phyloP scores from a whole-genome alignment of 2,113 vertebrate species.

The Antechinus stuartii region DNA sequence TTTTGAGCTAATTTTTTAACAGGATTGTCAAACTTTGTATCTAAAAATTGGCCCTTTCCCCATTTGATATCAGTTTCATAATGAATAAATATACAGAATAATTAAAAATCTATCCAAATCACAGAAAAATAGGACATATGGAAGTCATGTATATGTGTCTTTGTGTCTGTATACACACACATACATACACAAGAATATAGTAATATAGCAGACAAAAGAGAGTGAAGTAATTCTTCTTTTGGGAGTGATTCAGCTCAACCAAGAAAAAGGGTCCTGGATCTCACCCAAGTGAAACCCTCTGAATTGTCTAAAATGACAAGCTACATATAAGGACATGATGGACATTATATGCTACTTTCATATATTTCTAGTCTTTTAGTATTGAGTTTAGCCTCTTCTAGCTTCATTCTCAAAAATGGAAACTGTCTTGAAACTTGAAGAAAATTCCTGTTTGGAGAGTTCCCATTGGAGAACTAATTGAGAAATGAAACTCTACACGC shows the following conservation, averaged over 20 bases:
- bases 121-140: neutral
- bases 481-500: neutral
- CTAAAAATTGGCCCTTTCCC: neutral
- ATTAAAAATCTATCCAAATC: neutral
- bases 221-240: neutral
- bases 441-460: neutral
- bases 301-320: neutral
- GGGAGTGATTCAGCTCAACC: neutral
- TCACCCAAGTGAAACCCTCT: neutral
- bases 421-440: neutral
- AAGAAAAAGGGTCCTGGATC: neutral
- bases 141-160: neutral
- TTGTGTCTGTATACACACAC: too few relatives aligned
- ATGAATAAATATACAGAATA: neutral
- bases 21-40: neutral
- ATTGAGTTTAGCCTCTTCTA: neutral
- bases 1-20: neutral
- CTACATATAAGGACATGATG: too few relatives aligned
- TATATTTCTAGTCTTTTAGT: neutral
- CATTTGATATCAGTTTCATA: neutral
- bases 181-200: neutral
- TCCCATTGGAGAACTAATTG: neutral
- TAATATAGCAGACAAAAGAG: neutral
- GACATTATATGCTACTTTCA: neutral
- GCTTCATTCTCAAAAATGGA: neutral